phyloP scores from a whole-genome alignment of 1,140 invertebrate genomes.

The Drosophila funebris region DNA sequence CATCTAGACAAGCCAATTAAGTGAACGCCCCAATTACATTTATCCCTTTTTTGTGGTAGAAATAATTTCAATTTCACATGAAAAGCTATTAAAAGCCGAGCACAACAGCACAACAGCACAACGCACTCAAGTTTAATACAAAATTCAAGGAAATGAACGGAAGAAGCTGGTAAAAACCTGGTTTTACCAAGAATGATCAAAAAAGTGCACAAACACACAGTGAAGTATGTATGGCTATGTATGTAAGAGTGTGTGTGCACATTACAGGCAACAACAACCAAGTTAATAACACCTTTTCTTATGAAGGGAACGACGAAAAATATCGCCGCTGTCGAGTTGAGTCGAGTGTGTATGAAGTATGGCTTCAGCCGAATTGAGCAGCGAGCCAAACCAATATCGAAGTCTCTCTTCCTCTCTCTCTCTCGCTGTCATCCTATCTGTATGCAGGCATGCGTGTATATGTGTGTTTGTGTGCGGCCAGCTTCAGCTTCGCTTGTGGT shows the following conservation, averaged over 20 bases:
- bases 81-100: conserved; percentile 74
- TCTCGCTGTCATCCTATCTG: conserved; percentile 19
- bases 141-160: conserved; percentile 80
- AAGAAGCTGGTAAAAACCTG: conserved; percentile 76
- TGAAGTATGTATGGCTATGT: not conserved
- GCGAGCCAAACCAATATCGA: conserved; percentile 36
- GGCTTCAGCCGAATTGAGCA: conserved; percentile 70
- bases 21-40: conserved; percentile 46
- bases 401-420: conserved; percentile 45
- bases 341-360: conserved; percentile 62
- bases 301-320: conserved; percentile 65
- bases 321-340: conserved; percentile 35
- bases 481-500: conserved; percentile 73
- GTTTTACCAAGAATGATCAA: conserved; percentile 78
- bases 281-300: conserved; percentile 81
- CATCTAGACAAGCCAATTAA: conserved; percentile 58
- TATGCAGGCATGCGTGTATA: not conserved
- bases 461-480: conserved; percentile 58
- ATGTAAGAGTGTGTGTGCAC: conserved; percentile 8
- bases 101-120: conserved; percentile 54
- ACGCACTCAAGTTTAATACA: conserved; percentile 76
- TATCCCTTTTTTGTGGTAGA: conserved; percentile 46
- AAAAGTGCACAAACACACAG: conserved; percentile 51
- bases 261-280: conserved; percentile 56
- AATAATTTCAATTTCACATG: conserved; percentile 74